Base-by-base conservation (phyloP, 1,140 invertebrate species). In the Monochamus saltuarius region DNA sequence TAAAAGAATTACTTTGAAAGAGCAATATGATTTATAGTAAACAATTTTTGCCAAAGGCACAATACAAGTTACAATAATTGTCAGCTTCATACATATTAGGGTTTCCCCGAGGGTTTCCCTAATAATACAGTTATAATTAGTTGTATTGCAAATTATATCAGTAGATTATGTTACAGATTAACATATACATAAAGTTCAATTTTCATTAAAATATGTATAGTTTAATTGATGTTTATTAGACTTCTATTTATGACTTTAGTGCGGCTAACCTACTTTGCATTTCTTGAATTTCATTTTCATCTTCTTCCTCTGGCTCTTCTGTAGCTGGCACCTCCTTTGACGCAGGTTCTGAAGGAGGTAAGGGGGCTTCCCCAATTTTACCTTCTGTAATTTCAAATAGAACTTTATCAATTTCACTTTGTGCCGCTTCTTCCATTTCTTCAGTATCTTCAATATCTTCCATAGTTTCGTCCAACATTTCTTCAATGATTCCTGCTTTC, bases 401-500 rank as follows among this genome's bases (percentile, higher is more conserved):
- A 7, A 75, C 71, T 61, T 71, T 70, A 64, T 74, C 73, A 59
- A 75, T 54, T 67, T 75, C 71, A 37, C 86, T 87, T 73, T 97
- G 91, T 56, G 72, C 74, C 2, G 94, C 95, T 72, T 97, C 92
- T 73, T 96, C 94, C 79, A 95, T 83, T 72, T 95, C 92, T 66
- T 95, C 92, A 7, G 90, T 86, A 77, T 95, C 92, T 72, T 94
- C 92, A 42, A 97, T 80, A 4, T 83, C 82, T 63, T 97, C 94
- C 86, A 99, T 90, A 29, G 96, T 97, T 77, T 99, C 97, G 67
- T 99, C 96, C 39, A 99, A 80, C 97, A 99, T 99, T 81, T 99
- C 96, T 75, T 98, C 97, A 59, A 99, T 95, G 43, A 99, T 98
- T n/a, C 97, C 95, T 6, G 96, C 95, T 78, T 91, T 95, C 92